phyloP scores from a whole-genome alignment of 2,113 vertebrate species.

The Parotia lawesii region DNA sequence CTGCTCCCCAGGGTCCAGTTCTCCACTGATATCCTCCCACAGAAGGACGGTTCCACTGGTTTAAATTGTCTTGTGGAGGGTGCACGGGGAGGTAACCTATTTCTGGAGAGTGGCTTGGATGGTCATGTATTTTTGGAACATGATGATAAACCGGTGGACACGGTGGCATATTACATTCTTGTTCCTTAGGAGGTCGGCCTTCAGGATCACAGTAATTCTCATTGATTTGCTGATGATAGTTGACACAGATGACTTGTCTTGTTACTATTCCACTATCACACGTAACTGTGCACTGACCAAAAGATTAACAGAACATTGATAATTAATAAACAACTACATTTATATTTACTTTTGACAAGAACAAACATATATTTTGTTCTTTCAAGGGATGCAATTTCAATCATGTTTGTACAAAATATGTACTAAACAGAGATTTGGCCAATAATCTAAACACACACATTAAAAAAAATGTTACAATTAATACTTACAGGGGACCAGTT shows the following conservation, averaged over 20 bases:
- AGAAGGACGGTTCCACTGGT: constrained; percentile 79
- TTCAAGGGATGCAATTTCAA: background rate
- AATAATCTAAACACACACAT: background rate
- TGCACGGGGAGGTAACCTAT: constrained; percentile 69
- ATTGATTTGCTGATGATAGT: constrained; percentile 82
- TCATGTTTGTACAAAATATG: background rate
- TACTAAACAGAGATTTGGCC: background rate
- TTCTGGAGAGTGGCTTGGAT: constrained; percentile 68
- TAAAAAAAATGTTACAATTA: background rate
- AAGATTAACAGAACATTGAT: constrained; percentile 14
- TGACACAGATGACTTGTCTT: constrained; percentile 86
- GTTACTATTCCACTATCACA: constrained; percentile 82
- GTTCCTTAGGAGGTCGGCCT: constrained; percentile 74
- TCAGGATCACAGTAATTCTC: constrained; percentile 85
- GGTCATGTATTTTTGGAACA: constrained; percentile 69
- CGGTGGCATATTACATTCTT: constrained; percentile 79
- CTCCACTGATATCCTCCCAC: constrained; percentile 87
- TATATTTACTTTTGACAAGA: background rate
- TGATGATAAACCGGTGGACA: constrained; percentile 76
- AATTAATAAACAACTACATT: background rate
- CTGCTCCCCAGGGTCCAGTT: constrained; percentile 95
- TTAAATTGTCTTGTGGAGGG: constrained; percentile 72
- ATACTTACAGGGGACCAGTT: constrained; percentile 91
- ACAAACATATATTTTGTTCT: background rate
- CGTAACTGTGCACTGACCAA: constrained; percentile 86